phyloP scores from a whole-genome alignment of 2,888 invertebrate species.

The Exocentrus adspersus region DNA sequence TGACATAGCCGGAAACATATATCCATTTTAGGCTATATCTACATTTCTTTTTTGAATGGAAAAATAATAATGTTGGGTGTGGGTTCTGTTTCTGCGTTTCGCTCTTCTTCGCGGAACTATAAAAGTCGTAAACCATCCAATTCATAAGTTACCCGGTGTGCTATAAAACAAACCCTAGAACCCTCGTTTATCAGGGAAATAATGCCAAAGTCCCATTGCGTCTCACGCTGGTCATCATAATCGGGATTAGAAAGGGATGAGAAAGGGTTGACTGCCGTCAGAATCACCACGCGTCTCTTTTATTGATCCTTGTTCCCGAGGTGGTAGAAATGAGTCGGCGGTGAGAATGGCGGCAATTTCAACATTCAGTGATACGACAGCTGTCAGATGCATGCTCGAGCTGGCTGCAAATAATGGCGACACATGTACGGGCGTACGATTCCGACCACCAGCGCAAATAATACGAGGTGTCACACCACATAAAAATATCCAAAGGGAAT shows the following conservation, averaged over 20 bases:
- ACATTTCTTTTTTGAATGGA: no score
- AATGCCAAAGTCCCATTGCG: constrained; percentile 13
- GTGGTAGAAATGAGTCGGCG: constrained; percentile 49
- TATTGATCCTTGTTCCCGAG: constrained; percentile 53
- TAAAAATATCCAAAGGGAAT: constrained; percentile 60
- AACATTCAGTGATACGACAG: constrained; percentile 63
- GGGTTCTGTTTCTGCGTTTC: no score
- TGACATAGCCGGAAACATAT: no score
- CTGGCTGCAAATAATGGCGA: constrained; percentile 64
- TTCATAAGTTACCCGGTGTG: not conserved
- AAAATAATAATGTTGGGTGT: no score
- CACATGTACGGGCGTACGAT: constrained; percentile 60
- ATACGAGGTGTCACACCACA: constrained; percentile 62
- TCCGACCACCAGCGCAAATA: constrained; percentile 57
- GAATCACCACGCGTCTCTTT: constrained; percentile 48
- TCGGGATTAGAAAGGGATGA: constrained; percentile 23
- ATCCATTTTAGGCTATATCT: no score
- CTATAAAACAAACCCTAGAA: not conserved
- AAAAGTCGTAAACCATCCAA: not conserved
- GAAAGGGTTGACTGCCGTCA: constrained; percentile 30
- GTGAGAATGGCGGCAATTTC: constrained; percentile 60
- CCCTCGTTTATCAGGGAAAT: not conserved
- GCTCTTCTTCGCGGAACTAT: no score
- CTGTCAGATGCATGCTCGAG: constrained; percentile 62
- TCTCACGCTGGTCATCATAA: constrained; percentile 24